Percentiles rank a stretch among this genome's conserved stretches.
Conservation (phyloP, 2,797 vertebrate genomes). For the Hirundo rustica region DNA sequence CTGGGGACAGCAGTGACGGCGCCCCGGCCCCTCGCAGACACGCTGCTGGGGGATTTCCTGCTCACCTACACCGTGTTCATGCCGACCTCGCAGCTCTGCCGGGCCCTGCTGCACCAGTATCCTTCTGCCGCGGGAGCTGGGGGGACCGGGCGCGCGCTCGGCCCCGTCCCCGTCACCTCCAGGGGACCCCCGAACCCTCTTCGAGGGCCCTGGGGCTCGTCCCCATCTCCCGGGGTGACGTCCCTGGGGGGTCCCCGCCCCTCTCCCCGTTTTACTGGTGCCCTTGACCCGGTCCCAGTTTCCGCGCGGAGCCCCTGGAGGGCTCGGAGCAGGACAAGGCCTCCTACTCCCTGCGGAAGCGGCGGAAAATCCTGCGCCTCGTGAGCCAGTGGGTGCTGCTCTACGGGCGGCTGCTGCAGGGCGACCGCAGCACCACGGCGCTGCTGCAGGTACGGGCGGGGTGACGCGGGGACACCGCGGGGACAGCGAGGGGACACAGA, state of each 20-base stretch:
- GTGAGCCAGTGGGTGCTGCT: slow-evolving; percentile 90
- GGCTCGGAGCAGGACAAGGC: slow-evolving; percentile 88
- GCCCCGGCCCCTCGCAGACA: slow-evolving; percentile 74
- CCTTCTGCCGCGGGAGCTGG: slow-evolving; percentile 56
- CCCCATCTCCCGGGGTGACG: background rate
- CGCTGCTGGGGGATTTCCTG: slow-evolving; percentile 89
- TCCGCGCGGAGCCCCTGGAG: slow-evolving; percentile 83
- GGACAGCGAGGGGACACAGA: too few species aligned
- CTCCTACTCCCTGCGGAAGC: slow-evolving; percentile 82
- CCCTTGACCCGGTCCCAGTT: slow-evolving; percentile 86
- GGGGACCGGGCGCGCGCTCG: background rate
- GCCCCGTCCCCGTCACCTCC: background rate
- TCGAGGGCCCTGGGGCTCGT: rapidly evolving
- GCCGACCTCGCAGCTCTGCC: slow-evolving; percentile 87
- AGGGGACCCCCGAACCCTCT: background rate
- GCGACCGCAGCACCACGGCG: slow-evolving; percentile 79
- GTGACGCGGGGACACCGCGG: background rate
- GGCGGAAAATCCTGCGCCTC: slow-evolving; percentile 89
- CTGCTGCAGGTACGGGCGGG: slow-evolving; percentile 85
- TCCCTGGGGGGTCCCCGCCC: background rate
- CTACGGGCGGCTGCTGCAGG: slow-evolving; percentile 83
- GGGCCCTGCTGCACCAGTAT: slow-evolving; percentile 92
- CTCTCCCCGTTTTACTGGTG: rapidly evolving
- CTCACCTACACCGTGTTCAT: slow-evolving; percentile 93
- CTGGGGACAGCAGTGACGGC: rapidly evolving